phyloP scores from a whole-genome alignment of 2,888 invertebrate genomes.

The Stegophylla sp. region DNA sequence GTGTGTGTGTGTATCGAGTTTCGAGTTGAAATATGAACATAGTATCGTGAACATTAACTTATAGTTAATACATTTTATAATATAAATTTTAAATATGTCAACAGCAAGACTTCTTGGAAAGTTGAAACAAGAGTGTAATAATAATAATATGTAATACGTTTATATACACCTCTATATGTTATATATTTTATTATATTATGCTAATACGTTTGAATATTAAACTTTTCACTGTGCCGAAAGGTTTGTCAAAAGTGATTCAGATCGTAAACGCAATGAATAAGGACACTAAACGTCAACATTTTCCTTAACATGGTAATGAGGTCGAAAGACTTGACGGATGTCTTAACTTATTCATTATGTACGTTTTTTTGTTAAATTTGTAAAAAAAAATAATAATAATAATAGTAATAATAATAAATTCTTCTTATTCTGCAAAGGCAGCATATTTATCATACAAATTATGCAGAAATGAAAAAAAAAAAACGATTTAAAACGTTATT shows the following conservation, averaged over 20 bases:
- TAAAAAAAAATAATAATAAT: not conserved
- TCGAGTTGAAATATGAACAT: too few relatives aligned
- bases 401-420: not conserved
- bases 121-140: too few relatives aligned
- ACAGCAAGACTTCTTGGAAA: too few relatives aligned
- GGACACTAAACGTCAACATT: not conserved
- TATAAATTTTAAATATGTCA: too few relatives aligned
- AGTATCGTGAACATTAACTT: too few relatives aligned
- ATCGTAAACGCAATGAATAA: not conserved
- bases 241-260: not conserved
- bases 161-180: too few relatives aligned
- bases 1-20: too few relatives aligned
- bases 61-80: too few relatives aligned
- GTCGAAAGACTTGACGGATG: not conserved
- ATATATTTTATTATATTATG: not conserved
- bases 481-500: too few relatives aligned
- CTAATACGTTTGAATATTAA: conserved; percentile 6
- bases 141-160: too few relatives aligned
- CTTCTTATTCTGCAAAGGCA: not conserved
- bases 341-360: not conserved
- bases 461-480: not conserved
- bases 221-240: not conserved
- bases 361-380: not conserved
- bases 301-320: not conserved
- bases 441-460: not conserved